Conservation (phyloP, 2,888 invertebrate species). For the Oscheius sp. region DNA sequence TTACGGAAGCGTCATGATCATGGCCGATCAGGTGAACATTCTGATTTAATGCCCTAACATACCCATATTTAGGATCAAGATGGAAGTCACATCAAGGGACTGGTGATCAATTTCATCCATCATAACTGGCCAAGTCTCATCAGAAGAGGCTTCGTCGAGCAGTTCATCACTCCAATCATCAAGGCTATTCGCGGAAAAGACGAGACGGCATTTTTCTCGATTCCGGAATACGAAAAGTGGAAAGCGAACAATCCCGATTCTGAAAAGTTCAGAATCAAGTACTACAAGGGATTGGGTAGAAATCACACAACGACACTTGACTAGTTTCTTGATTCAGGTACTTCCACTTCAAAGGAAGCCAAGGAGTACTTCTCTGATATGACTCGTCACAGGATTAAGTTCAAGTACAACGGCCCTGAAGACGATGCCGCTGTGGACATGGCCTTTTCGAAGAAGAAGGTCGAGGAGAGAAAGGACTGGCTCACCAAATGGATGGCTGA, state of each 20-base stretch:
- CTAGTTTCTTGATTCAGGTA: slow-evolving; percentile 87
- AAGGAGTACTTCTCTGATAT: slow-evolving; percentile 98
- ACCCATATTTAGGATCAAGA: slow-evolving; percentile 82
- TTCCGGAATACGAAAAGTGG: slow-evolving; percentile 99
- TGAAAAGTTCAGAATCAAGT: slow-evolving; percentile 92
- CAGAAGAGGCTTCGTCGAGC: slow-evolving; percentile 86
- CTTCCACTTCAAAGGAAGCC: slow-evolving; percentile 96
- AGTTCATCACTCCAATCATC: slow-evolving; percentile 98
- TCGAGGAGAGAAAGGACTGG: slow-evolving; percentile 97
- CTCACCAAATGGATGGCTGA: slow-evolving; percentile 92
- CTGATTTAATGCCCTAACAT: background rate
- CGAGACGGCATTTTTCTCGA: slow-evolving; percentile 88
- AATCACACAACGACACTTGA: background rate
- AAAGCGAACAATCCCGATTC: slow-evolving; percentile 88
- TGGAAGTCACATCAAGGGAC: slow-evolving; percentile 97
- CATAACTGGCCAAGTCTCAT: slow-evolving; percentile 96
- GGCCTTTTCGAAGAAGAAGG: slow-evolving; percentile 92
- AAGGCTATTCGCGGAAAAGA: slow-evolving; percentile 87
- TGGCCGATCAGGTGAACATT: slow-evolving; percentile 92
- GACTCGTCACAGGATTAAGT: slow-evolving; percentile 79
- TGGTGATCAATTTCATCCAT: slow-evolving; percentile 97
- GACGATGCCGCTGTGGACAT: slow-evolving; percentile 94
- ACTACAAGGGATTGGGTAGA: slow-evolving; percentile 89
- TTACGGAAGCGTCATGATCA: slow-evolving; percentile 97
- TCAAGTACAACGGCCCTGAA: slow-evolving; percentile 84